A percentile compares a stretch with the other conserved stretches of the same genome.
These are phyloP conservation scores for Chrysaora quinquecirrha DNA, from an alignment of 30 jellyfish, hydroid and myxozoan genomes.

Conservation along the genomic window DNA sequence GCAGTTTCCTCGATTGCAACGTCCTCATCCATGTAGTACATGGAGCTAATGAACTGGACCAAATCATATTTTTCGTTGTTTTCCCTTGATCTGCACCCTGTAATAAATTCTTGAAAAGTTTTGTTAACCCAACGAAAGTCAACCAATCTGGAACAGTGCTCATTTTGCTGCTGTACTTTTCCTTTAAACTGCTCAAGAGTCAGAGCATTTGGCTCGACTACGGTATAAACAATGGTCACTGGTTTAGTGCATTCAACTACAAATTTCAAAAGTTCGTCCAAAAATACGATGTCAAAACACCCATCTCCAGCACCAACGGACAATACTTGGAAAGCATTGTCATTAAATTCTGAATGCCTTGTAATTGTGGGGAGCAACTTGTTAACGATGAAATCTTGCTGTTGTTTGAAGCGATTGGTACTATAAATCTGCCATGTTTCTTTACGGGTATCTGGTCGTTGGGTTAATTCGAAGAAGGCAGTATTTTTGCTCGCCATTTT, in stretches of 20 bases:
- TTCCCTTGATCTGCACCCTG: background rate
- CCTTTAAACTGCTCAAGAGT: slow-evolving; percentile 14
- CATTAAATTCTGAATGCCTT: background rate
- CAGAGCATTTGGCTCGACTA: slow-evolving; percentile 39
- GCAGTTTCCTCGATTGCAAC: slow-evolving; percentile 3
- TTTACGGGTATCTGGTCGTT: too few relatives aligned
- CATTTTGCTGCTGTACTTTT: background rate
- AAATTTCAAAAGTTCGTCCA: background rate
- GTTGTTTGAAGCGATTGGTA: background rate
- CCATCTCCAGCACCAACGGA: background rate
- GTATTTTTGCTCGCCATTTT: too few relatives aligned
- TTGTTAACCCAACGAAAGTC: slow-evolving; percentile 18
- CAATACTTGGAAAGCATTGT: background rate
- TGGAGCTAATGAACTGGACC: background rate
- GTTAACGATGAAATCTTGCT: background rate
- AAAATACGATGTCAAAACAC: slow-evolving; percentile 8
- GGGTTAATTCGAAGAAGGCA: too few relatives aligned
- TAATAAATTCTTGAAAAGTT: slow-evolving; percentile 6
- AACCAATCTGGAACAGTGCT: background rate
- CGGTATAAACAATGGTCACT: slow-evolving; percentile 1
- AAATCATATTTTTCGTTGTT: background rate
- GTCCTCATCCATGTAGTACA: slow-evolving; percentile 8
- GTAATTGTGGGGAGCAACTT: background rate
- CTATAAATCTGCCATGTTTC: too few relatives aligned
- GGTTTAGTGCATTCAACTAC: background rate